These are phyloP conservation scores for Dendrocincla tyrannina DNA, from an alignment of 2,797 vertebrate genomes.

Conservation along the genomic window DNA sequence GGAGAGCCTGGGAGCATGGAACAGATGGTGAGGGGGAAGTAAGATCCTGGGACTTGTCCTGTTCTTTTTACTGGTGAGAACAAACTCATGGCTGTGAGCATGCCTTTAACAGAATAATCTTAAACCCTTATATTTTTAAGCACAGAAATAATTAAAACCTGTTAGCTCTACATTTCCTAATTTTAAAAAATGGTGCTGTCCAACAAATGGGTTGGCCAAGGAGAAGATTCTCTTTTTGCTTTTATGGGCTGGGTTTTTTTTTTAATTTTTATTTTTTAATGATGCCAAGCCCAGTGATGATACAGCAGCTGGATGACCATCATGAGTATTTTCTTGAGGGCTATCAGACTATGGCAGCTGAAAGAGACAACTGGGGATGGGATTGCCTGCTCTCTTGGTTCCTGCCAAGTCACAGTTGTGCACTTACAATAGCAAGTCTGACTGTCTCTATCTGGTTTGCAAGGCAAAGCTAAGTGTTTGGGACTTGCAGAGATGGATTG, in stretches of 20 bases:
- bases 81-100: neutral
- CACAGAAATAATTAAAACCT: neutral
- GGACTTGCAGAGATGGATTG: neutral
- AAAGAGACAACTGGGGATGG: neutral
- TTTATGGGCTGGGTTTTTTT: neutral
- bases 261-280: neutral
- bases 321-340: neutral
- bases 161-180: neutral
- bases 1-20: constrained; percentile 15
- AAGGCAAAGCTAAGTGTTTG: neutral
- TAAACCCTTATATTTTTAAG: neutral
- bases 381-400: neutral
- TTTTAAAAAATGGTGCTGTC: neutral
- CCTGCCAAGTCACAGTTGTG: neutral
- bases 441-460: neutral
- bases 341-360: neutral
- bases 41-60: constrained; percentile 5
- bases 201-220: neutral
- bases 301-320: neutral
- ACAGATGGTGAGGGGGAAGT: constrained; percentile 23
- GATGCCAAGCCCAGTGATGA: neutral
- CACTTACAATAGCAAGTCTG: neutral
- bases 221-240: neutral
- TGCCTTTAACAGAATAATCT: neutral
- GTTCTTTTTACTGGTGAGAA: constrained; percentile 2